phyloP scores from a whole-genome alignment of 2,888 invertebrate genomes.

The Drosophila borborema region DNA sequence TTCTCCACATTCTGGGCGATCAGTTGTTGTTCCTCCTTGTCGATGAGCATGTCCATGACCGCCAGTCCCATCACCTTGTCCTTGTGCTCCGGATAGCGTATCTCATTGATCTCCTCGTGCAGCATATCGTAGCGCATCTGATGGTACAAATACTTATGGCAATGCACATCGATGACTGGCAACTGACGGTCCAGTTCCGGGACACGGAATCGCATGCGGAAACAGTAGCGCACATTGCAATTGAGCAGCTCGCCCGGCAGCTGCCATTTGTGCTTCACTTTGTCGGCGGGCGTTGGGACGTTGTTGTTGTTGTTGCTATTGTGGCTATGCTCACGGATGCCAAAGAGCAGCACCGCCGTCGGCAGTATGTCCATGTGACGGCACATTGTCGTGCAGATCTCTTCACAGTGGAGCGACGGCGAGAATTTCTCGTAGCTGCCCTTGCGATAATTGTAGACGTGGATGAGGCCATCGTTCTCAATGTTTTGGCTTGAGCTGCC shows the following conservation, averaged over 20 bases:
- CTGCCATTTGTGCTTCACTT: constrained; percentile 87
- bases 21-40: constrained; percentile 91
- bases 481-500: constrained; percentile 58
- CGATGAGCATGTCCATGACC: constrained; percentile 94
- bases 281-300: background rate
- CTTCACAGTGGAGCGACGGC: constrained; percentile 87
- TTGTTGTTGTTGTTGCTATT: constrained; percentile 19
- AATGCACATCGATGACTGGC: constrained; percentile 88
- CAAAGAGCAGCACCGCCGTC: constrained; percentile 91
- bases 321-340: constrained; percentile 87
- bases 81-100: constrained; percentile 91
- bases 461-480: constrained; percentile 59
- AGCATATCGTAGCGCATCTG: constrained; percentile 94
- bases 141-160: constrained; percentile 94
- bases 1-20: constrained; percentile 89
- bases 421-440: constrained; percentile 71
- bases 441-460: constrained; percentile 79
- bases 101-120: constrained; percentile 91
- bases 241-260: constrained; percentile 88
- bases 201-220: constrained; percentile 93
- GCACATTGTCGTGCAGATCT: constrained; percentile 90
- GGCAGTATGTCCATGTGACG: constrained; percentile 91
- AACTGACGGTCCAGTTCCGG: constrained; percentile 81
- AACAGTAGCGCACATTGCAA: constrained; percentile 88
- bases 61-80: constrained; percentile 93